These are phyloP conservation scores for Drosophila pectinifera DNA, from an alignment of 1,140 invertebrate genomes.

Conservation along the genomic window DNA sequence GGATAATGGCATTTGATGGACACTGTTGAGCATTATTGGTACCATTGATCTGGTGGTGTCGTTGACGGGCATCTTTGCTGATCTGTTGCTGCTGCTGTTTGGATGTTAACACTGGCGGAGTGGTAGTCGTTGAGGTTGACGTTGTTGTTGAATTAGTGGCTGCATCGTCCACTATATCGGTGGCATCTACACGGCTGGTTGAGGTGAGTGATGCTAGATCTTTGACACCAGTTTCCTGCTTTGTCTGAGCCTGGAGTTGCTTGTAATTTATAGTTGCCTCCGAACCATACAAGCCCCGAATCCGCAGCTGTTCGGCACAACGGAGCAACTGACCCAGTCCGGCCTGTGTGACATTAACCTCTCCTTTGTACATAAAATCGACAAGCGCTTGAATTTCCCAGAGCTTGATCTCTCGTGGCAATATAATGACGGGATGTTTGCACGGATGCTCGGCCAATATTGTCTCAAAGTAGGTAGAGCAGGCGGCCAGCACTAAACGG, in stretches of 20 bases:
- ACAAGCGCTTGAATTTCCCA: slow-evolving; percentile 93
- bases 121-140: slow-evolving; percentile 64
- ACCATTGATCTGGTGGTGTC: slow-evolving; percentile 56
- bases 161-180: slow-evolving; percentile 64
- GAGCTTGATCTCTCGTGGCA: slow-evolving; percentile 89
- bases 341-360: slow-evolving; percentile 93
- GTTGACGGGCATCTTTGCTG: slow-evolving; percentile 44
- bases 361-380: slow-evolving; percentile 95
- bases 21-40: slow-evolving; percentile 47
- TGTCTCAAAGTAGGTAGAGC: slow-evolving; percentile 92
- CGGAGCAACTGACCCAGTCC: slow-evolving; percentile 91
- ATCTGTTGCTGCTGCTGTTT: slow-evolving; percentile 45
- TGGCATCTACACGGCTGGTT: slow-evolving; percentile 40
- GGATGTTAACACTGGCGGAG: slow-evolving; percentile 56
- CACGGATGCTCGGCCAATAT: slow-evolving; percentile 93
- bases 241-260: slow-evolving; percentile 69
- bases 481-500: slow-evolving; percentile 93
- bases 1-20: no score
- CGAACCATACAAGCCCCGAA: slow-evolving; percentile 87
- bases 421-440: slow-evolving; percentile 93
- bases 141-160: slow-evolving; percentile 66
- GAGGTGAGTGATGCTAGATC: slow-evolving; percentile 8
- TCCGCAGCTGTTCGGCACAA: slow-evolving; percentile 93
- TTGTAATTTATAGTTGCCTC: slow-evolving; percentile 85
- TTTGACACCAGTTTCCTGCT: slow-evolving; percentile 10